Percentiles rank a stretch among this genome's conserved stretches.
Conservation (phyloP, 2,113 vertebrate species). For the Stomatorhinus ivindoensis region DNA sequence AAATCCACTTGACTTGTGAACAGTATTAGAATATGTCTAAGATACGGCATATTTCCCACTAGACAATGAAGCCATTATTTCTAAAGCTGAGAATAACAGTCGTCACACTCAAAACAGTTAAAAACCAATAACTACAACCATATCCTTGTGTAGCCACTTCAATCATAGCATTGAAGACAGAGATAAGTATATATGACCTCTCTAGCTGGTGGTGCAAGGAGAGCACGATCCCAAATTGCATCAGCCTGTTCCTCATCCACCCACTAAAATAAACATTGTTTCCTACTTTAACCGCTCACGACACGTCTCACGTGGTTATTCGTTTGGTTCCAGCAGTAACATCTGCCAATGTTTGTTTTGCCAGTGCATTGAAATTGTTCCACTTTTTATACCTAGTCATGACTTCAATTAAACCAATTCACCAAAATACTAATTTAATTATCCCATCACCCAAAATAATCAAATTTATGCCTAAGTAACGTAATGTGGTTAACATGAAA, state of each 20-base stretch:
- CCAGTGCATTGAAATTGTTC: neutral
- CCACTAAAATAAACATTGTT: neutral
- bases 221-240: neutral
- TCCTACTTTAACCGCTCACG: neutral
- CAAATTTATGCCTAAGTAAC: neutral
- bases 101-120: neutral
- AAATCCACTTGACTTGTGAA: neutral
- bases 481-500: neutral
- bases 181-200: neutral
- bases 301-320: neutral
- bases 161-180: neutral
- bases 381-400: neutral
- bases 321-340: neutral
- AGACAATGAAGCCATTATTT: neutral
- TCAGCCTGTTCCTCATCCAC: neutral
- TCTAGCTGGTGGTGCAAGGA: neutral
- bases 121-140: neutral
- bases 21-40: neutral
- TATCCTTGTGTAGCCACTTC: neutral
- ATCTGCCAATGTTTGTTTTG: neutral
- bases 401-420: neutral
- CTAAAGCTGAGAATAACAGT: neutral
- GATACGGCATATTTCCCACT: neutral
- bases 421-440: neutral
- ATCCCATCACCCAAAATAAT: neutral